Percentiles rank a stretch among this genome's conserved stretches.
Evolutionary conservation across 2,113 vertebrate genomes (phyloP).

Genomic region (Lathamus discolor): DNA sequence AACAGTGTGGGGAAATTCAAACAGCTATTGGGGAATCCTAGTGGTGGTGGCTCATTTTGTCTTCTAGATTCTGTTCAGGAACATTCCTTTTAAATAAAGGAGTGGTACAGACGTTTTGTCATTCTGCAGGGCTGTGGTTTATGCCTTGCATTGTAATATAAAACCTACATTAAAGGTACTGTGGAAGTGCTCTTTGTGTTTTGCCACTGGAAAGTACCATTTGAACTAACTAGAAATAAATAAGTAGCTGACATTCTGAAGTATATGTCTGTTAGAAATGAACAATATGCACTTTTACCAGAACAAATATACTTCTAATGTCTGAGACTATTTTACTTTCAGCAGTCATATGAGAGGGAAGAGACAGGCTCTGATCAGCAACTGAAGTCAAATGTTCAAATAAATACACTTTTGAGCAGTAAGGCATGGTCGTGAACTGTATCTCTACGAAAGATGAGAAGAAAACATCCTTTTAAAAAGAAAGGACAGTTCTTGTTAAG

Average conservation of each 20-base stretch:
- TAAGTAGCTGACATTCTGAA: not conserved
- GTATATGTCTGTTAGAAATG: not conserved
- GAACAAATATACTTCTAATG: not conserved
- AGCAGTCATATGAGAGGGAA: not conserved
- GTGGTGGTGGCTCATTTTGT: not conserved
- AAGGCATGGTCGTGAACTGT: not conserved
- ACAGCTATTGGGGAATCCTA: not conserved
- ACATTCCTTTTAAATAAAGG: not conserved
- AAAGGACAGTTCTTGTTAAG: not conserved
- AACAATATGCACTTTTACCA: not conserved
- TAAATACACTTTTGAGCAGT: not conserved
- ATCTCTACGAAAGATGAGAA: not conserved
- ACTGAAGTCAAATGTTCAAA: not conserved
- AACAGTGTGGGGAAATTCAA: not conserved
- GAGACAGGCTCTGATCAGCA: not conserved
- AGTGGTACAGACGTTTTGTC: not conserved
- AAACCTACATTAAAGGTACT: not conserved
- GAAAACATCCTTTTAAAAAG: accelerated
- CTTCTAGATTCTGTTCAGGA: not conserved
- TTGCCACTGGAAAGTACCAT: not conserved
- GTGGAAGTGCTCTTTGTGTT: not conserved
- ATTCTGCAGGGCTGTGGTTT: not conserved
- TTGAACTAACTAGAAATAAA: not conserved
- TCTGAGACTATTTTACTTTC: not conserved
- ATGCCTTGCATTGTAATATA: not conserved